A percentile compares a stretch with the other conserved stretches of the same genome.
These are phyloP conservation scores for Pachyramphus minor DNA, from an alignment of 2,113 vertebrate genomes.

Conservation along the genomic window DNA sequence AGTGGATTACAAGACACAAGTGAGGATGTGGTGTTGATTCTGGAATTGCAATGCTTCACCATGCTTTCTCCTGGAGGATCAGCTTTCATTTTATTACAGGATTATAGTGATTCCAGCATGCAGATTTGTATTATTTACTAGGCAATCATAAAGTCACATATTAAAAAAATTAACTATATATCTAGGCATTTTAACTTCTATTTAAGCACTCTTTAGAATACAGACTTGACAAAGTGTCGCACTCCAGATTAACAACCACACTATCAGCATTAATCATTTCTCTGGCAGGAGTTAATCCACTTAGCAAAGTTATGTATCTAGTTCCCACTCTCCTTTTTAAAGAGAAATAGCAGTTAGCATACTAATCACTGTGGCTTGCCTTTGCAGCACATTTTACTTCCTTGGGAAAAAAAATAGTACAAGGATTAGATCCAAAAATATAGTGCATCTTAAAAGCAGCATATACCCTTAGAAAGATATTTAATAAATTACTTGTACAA, in stretches of 20 bases:
- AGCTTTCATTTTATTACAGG: neutral
- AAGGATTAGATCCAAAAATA: slow-evolving; percentile 79
- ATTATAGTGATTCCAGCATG: slow-evolving; percentile 41
- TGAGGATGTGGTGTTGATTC: neutral
- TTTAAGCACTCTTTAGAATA: slow-evolving; percentile 29
- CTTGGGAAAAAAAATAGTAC: slow-evolving; percentile 69
- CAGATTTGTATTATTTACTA: slow-evolving; percentile 31
- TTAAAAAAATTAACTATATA: slow-evolving; percentile 13
- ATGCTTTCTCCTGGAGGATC: neutral
- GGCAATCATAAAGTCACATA: neutral
- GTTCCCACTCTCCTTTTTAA: slow-evolving; percentile 64
- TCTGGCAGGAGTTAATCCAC: slow-evolving; percentile 40
- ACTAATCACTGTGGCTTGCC: slow-evolving; percentile 65
- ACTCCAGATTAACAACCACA: slow-evolving; percentile 18
- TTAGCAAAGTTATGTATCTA: slow-evolving; percentile 14
- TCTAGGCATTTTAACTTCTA: slow-evolving; percentile 8
- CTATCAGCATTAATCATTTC: slow-evolving; percentile 8
- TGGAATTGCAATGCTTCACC: neutral
- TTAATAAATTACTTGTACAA: slow-evolving; percentile 80
- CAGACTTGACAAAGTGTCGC: neutral
- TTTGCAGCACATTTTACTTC: slow-evolving; percentile 69
- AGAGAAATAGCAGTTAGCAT: slow-evolving; percentile 64
- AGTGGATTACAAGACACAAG: neutral
- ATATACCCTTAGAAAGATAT: slow-evolving; percentile 79
- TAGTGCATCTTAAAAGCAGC: slow-evolving; percentile 82